Conservation (phyloP, 2,113 vertebrate species). For the Corythaeola cristata region DNA sequence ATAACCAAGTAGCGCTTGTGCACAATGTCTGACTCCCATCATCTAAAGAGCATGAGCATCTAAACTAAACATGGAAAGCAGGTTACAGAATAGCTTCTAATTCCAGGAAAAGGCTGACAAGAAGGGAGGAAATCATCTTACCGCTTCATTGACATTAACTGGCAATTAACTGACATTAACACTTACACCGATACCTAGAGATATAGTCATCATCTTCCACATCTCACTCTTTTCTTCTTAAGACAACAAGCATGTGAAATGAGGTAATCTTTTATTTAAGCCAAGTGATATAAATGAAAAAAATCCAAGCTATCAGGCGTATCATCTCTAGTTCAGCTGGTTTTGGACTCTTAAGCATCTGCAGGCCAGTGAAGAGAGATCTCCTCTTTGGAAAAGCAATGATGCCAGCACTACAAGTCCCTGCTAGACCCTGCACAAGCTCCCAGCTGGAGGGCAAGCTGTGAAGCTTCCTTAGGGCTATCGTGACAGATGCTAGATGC, state of each 20-base stretch:
- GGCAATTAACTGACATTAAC: not conserved
- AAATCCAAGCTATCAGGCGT: not conserved
- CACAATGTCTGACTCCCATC: not conserved
- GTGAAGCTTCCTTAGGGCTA: not conserved
- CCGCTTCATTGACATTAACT: not conserved
- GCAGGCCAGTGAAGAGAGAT: not conserved
- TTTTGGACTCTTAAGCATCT: not conserved
- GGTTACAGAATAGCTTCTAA: not conserved
- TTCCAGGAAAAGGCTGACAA: not conserved
- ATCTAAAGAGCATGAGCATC: not conserved
- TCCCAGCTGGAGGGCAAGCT: not conserved
- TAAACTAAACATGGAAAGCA: not conserved
- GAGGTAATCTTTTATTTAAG: not conserved
- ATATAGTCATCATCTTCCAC: not conserved
- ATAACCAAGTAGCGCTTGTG: not conserved
- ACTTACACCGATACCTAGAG: not conserved
- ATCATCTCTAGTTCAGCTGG: not conserved
- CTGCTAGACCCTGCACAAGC: not conserved
- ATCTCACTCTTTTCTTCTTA: not conserved
- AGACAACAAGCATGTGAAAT: not conserved
- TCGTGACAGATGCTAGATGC: not conserved
- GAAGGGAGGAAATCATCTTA: not conserved
- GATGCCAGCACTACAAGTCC: not conserved
- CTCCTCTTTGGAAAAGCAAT: not conserved
- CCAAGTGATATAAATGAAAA: not conserved